Percentiles rank a stretch among this genome's conserved stretches.
phyloP scores from a whole-genome alignment of 2,888 invertebrate species.

The Caenorhabditis sp. region DNA sequence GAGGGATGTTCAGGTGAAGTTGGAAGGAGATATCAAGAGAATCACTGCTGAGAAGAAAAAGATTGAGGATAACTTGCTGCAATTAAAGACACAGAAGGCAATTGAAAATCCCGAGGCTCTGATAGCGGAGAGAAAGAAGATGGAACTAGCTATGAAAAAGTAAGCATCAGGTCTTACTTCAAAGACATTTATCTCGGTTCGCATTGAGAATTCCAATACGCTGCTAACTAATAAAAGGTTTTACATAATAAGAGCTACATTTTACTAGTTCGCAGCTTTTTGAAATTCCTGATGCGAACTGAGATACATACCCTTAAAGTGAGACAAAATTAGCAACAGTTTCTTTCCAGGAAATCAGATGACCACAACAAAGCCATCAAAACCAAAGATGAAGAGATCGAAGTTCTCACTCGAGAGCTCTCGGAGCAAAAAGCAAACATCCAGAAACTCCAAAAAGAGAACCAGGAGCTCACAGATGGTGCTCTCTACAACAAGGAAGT shows the following conservation, averaged over 20 bases:
- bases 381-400: not conserved
- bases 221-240: too few species aligned
- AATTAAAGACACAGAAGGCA: not conserved
- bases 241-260: too few species aligned
- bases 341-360: not conserved
- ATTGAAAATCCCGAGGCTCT: not conserved
- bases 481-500: not conserved
- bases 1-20: not conserved
- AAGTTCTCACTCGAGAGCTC: not conserved
- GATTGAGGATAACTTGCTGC: not conserved
- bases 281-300: too few species aligned
- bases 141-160: not conserved
- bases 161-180: too few species aligned
- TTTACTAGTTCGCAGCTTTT: too few species aligned
- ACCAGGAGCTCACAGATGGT: not conserved
- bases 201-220: too few species aligned
- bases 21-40: slow-evolving; percentile 31
- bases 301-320: too few species aligned
- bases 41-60: slow-evolving; percentile 15
- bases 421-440: not conserved
- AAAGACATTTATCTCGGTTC: too few species aligned
- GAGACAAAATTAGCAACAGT: too few species aligned
- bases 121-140: not conserved
- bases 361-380: not conserved
- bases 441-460: not conserved